These are phyloP conservation scores for Amphiprion ocellaris DNA, from an alignment of 2,113 vertebrate genomes.

Conservation along the genomic window DNA sequence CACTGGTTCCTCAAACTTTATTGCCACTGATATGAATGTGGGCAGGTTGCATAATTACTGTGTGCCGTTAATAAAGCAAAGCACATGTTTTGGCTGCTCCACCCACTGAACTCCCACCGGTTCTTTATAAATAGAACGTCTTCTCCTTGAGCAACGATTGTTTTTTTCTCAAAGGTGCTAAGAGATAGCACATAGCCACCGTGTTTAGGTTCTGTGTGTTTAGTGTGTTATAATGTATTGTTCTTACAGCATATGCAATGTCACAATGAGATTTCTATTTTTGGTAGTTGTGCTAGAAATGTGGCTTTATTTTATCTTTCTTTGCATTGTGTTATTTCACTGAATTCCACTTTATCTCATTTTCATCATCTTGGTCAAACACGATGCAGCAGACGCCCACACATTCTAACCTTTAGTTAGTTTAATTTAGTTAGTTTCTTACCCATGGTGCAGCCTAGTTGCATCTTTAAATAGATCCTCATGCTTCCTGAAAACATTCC, in stretches of 20 bases:
- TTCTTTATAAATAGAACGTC: slow-evolving; percentile 52
- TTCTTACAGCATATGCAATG: background rate
- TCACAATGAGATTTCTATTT: slow-evolving; percentile 4
- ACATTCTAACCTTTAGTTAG: too few relatives aligned
- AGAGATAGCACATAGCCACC: background rate
- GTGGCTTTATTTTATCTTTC: too few relatives aligned
- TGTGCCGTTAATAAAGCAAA: slow-evolving; percentile 62
- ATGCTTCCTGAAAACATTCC: background rate
- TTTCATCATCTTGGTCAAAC: too few relatives aligned
- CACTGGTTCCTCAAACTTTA: background rate
- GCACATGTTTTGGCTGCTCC: slow-evolving; percentile 59
- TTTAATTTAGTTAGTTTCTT: background rate
- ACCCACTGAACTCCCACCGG: slow-evolving; percentile 68
- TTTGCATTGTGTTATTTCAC: too few relatives aligned
- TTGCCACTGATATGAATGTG: slow-evolving; percentile 27
- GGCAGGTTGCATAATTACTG: slow-evolving; percentile 67
- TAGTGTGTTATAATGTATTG: background rate
- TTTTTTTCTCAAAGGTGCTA: slow-evolving; percentile 48
- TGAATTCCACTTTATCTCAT: too few relatives aligned
- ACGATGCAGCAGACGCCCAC: too few relatives aligned
- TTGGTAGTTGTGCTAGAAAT: background rate
- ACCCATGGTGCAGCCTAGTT: background rate
- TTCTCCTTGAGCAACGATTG: slow-evolving; percentile 30
- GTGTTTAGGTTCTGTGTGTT: background rate
- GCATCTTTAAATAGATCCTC: background rate